These are phyloP conservation scores for Grapholita molesta DNA, from an alignment of 1,140 invertebrate genomes.

Conservation along the genomic window DNA sequence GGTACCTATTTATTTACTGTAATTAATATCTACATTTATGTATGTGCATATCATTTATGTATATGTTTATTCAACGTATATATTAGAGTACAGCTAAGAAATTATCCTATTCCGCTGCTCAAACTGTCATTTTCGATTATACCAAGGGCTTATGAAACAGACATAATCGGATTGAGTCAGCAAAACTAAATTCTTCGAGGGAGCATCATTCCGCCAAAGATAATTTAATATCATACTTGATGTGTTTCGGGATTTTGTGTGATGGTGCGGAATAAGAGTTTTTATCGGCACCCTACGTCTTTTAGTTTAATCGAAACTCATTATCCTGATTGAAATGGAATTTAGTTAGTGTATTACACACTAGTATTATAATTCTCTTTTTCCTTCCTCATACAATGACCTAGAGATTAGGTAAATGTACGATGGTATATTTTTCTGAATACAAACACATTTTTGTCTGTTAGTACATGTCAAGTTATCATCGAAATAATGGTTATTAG, in stretches of 20 bases:
- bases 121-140: neutral
- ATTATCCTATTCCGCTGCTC: neutral
- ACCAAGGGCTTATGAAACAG: neutral
- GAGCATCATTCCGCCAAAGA: neutral
- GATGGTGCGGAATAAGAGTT: slow-evolving; percentile 8
- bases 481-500: too few species aligned
- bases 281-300: neutral
- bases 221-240: slow-evolving; percentile 17
- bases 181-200: slow-evolving; percentile 13
- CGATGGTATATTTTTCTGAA: too few species aligned
- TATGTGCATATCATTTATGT: too few species aligned
- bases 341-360: neutral
- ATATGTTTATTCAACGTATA: too few species aligned
- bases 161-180: slow-evolving; percentile 10
- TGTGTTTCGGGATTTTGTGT: slow-evolving; percentile 12
- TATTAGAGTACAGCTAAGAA: too few species aligned
- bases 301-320: neutral
- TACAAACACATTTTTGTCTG: too few species aligned
- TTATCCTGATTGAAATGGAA: neutral
- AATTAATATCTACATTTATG: too few species aligned
- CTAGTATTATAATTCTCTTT: too few species aligned
- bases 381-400: too few species aligned
- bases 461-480: too few species aligned
- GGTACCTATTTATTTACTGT: too few species aligned
- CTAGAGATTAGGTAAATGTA: too few species aligned